phyloP scores from a whole-genome alignment of 2,113 vertebrate genomes.

The Hippocampus barbouri region DNA sequence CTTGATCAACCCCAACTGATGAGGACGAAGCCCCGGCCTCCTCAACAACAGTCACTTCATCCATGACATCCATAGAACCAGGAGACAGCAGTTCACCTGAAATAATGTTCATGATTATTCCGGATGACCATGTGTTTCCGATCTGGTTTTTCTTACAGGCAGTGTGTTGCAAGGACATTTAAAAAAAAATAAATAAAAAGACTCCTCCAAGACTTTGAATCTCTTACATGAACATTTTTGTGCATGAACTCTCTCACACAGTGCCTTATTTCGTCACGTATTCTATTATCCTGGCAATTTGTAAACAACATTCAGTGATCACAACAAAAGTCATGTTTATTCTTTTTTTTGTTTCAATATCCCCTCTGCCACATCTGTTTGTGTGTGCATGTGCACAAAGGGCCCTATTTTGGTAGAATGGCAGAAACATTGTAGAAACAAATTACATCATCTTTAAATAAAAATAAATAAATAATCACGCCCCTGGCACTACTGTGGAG shows the following conservation, averaged over 20 bases:
- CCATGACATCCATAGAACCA: slow-evolving; percentile 83
- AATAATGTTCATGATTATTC: not conserved
- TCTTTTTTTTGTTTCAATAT: not conserved
- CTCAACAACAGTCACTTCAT: slow-evolving; percentile 83
- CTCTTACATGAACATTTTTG: too few species aligned
- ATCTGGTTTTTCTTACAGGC: not conserved
- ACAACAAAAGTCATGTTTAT: not conserved
- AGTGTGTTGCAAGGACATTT: too few species aligned
- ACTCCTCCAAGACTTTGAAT: too few species aligned
- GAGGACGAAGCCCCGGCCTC: slow-evolving; percentile 81
- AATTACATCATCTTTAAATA: too few species aligned
- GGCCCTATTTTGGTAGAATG: too few species aligned
- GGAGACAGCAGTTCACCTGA: slow-evolving; percentile 89
- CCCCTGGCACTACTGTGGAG: too few species aligned
- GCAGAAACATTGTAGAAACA: too few species aligned
- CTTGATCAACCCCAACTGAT: slow-evolving; percentile 75
- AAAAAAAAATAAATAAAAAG: not conserved
- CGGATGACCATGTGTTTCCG: not conserved
- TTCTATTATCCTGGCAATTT: too few species aligned
- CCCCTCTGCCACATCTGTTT: not conserved
- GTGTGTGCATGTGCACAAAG: not conserved
- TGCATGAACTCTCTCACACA: too few species aligned
- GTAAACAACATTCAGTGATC: too few species aligned
- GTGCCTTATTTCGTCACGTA: too few species aligned
- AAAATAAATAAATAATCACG: too few species aligned